Percentiles rank a stretch among this genome's conserved stretches.
Evolutionary conservation across 2,797 vertebrate genomes (phyloP).

Genomic region (Hemitrygon akajei): DNA sequence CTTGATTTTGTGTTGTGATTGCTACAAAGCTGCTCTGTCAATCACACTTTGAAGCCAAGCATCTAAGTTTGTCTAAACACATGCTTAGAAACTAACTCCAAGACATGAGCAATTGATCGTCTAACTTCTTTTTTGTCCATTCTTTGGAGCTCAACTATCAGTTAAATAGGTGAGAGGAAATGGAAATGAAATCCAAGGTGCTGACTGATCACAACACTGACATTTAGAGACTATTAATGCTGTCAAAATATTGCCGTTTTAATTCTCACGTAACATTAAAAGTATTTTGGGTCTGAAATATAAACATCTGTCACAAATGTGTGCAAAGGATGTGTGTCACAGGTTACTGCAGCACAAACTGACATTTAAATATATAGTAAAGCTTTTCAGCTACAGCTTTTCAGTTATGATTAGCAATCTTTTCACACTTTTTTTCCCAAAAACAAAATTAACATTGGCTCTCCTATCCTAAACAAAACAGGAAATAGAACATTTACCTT

Average conservation of each 20-base stretch:
- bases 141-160: not conserved
- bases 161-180: not conserved
- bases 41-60: not conserved
- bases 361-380: not conserved
- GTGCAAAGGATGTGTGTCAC: too few species aligned
- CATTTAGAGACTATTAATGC: not conserved
- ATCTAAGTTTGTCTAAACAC: not conserved
- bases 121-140: not conserved
- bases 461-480: not conserved
- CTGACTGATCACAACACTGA: not conserved
- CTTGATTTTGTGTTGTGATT: not conserved
- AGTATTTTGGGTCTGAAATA: not conserved
- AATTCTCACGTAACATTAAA: not conserved
- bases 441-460: not conserved
- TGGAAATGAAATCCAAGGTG: not conserved
- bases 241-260: not conserved
- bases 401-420: not conserved
- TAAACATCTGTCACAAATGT: not conserved
- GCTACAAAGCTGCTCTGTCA: not conserved
- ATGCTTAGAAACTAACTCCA: not conserved
- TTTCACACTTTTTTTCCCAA: not conserved
- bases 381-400: not conserved
- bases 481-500: conserved; percentile 72
- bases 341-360: not conserved
- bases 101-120: not conserved